Percentiles rank a stretch among this genome's conserved stretches.
phyloP scores from a whole-genome alignment of 1,140 invertebrate species.

The Atta texana region DNA sequence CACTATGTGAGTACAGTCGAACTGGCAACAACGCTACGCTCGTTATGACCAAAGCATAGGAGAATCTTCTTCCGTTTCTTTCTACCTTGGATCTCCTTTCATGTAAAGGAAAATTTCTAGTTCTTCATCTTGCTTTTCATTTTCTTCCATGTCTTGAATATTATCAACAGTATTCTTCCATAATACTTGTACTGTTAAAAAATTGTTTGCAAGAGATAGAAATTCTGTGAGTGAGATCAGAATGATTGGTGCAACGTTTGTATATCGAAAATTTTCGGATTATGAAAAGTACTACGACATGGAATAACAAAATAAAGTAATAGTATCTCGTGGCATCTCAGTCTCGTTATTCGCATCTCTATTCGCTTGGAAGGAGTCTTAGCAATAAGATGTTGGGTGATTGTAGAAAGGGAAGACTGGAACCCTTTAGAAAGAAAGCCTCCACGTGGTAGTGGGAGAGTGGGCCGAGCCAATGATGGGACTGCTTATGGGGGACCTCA shows the following conservation, averaged over 20 bases:
- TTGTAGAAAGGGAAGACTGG: conserved; percentile 69
- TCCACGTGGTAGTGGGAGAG: conserved; percentile 71
- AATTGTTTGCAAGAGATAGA: not conserved
- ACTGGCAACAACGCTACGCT: conserved; percentile 80
- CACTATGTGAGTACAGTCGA: conserved; percentile 63
- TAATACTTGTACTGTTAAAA: not conserved
- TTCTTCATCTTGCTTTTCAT: conserved; percentile 16
- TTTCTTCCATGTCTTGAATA: not conserved
- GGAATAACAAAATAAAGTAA: conserved; percentile 42
- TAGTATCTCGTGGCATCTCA: not conserved
- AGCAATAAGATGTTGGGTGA: conserved; percentile 59
- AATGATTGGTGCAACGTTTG: not conserved
- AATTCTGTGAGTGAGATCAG: not conserved
- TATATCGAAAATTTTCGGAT: not conserved
- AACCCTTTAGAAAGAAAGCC: conserved; percentile 66
- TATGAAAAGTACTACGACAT: not conserved
- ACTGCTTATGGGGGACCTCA: conserved; percentile 78
- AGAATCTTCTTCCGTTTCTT: conserved; percentile 64
- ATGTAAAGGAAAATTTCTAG: conserved; percentile 6
- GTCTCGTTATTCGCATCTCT: conserved; percentile 60
- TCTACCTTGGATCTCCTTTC: conserved; percentile 41
- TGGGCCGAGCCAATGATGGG: conserved; percentile 81
- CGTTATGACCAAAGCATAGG: conserved; percentile 70
- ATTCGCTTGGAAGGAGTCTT: conserved; percentile 54
- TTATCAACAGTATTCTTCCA: not conserved